phyloP scores from a whole-genome alignment of 2,888 invertebrate species.

The Leptopilina syphax region DNA sequence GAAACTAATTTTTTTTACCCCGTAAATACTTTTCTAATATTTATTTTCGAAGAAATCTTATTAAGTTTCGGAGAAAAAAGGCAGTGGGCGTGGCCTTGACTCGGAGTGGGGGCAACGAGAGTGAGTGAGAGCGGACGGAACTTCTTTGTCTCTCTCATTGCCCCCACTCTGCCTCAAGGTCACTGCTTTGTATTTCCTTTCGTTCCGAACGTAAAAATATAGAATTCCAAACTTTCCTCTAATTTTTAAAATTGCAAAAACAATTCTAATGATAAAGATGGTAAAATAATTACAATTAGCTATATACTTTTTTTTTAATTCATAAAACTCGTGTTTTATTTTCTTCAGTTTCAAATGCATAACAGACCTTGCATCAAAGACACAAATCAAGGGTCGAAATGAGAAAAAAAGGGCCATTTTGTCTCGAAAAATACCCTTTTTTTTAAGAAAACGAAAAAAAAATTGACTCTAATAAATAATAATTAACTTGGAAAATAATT shows the following conservation, averaged over 20 bases:
- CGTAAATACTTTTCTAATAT: not conserved
- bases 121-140: no score
- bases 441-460: not conserved
- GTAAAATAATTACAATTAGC: not conserved
- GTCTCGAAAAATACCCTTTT: conserved; percentile 29
- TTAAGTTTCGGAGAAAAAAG: no score
- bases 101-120: no score
- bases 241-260: no score
- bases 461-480: not conserved
- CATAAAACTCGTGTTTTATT: not conserved
- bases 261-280: no score
- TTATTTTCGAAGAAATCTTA: no score
- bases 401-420: conserved; percentile 1
- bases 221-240: no score
- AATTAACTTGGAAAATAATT: not conserved
- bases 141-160: no score
- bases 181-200: no score
- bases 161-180: no score
- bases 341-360: conserved; percentile 9
- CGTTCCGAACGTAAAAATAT: no score
- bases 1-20: not conserved
- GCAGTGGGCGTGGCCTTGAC: no score
- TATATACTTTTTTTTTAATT: not conserved
- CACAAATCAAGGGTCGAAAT: not conserved
- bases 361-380: conserved; percentile 5